Base-by-base conservation (phyloP, 2,113 vertebrate species). In the Ceyx cyanopectus region DNA sequence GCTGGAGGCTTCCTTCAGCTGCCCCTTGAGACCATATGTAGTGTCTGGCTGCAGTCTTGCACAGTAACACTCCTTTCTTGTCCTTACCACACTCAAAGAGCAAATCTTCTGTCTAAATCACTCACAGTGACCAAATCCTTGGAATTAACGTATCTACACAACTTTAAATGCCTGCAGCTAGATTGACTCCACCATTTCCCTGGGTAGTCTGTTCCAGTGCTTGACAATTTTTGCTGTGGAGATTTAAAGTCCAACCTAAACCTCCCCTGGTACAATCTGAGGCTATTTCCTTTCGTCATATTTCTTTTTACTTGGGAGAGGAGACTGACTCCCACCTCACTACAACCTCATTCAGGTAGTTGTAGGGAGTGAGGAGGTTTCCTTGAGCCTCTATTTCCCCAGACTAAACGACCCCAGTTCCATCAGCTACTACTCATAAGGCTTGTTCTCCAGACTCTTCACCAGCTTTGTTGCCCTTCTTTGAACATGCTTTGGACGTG, bases 291-390 rank as follows among this genome's bases (percentile, higher is more conserved):
- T 62, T 48, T 72, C 2, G 0, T 29, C 23, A 19, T 34, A 1
- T 40, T 4, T 0, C 7, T 14, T 8, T 7, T 41, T 45, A 20
- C 18, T 1, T 69, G 23, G 20, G 10, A 50, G 50, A 69, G 53
- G 53, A 73, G 22, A 13, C 16, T 3, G 1, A 8, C 14, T 0
- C 3, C 32, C 34, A 27, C 7, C 19, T 43, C 1, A 0, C 54
- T 58, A 17, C 65, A 48, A 0, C 12, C 7, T 27, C 12, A 14
- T 7, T 50, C 21, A 43, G 21, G 10, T 1, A 62, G 11, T 8
- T 56, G 46, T 8, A 56, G 10, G 54, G 45, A 10, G 23, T 2
- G 3, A 14, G 18, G 0, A 18, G 12, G 17, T 37, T 1, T 9
- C 24, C 22, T 6, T 74, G 17, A 63, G 19, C 19, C 17, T 80